Percentiles rank a stretch among this genome's conserved stretches.
Conservation (phyloP, 2,888 invertebrate species). For the Achlya flavicornis region DNA sequence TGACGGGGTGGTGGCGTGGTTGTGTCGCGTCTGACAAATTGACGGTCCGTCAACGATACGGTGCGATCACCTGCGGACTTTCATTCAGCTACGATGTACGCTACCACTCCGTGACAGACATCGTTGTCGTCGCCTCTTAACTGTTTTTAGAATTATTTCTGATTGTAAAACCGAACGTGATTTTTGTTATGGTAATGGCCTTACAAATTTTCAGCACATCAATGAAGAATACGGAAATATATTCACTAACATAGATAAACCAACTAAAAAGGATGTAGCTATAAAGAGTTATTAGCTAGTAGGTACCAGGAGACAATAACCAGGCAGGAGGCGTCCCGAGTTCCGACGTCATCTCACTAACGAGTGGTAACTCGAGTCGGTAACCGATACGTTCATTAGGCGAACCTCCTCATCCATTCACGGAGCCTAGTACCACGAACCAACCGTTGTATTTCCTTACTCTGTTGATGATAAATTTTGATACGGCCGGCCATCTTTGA, state of each 20-base stretch:
- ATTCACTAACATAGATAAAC: neutral
- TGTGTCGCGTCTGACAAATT: constrained; percentile 72
- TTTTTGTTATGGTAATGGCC: neutral
- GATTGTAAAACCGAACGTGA: neutral
- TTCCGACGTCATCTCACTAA: constrained; percentile 53
- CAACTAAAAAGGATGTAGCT: neutral
- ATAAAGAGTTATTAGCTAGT: constrained; percentile 29
- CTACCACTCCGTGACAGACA: neutral
- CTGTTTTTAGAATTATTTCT: neutral
- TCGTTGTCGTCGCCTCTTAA: neutral
- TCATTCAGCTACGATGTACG: constrained; percentile 37
- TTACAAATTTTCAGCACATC: neutral
- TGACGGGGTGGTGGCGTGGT: constrained; percentile 71
- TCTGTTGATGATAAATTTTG: constrained; percentile 44
- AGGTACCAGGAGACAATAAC: constrained; percentile 63
- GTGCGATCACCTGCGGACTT: constrained; percentile 39
- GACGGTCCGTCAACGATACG: constrained; percentile 59
- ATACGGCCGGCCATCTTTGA: constrained; percentile 15
- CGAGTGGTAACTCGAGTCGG: constrained; percentile 72
- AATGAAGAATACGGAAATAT: constrained; percentile 4
- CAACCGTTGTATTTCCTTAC: constrained; percentile 47
- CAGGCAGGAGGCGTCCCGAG: constrained; percentile 41
- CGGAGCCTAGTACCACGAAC: constrained; percentile 51
- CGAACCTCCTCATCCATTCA: constrained; percentile 53
- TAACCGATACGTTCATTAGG: constrained; percentile 76